Percentiles rank a stretch among this genome's conserved stretches.
Conservation (phyloP, 2,113 vertebrate genomes). For the Mastomys natalensis region DNA sequence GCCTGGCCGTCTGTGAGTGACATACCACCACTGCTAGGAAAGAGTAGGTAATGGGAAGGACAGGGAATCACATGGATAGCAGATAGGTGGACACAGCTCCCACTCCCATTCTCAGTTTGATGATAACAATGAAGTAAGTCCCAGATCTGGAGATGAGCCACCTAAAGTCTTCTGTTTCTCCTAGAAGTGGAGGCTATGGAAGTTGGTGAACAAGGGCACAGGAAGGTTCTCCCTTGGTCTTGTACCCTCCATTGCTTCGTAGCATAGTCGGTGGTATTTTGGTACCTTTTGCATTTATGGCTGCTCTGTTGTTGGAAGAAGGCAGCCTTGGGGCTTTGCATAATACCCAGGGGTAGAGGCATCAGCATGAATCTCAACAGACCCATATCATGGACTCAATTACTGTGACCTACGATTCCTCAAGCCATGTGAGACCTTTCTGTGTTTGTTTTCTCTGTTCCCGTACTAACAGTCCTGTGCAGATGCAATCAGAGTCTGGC, state of each 20-base stretch:
- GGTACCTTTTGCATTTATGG: no score
- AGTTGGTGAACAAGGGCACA: no score
- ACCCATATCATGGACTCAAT: not conserved
- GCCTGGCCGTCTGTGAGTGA: no score
- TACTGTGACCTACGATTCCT: not conserved
- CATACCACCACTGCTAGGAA: not conserved
- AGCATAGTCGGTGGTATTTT: accelerated
- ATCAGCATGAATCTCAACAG: not conserved
- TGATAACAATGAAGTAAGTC: not conserved
- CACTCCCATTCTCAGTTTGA: not conserved
- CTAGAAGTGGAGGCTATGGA: not conserved
- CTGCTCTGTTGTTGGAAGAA: not conserved
- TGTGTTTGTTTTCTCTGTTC: not conserved
- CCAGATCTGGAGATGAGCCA: not conserved
- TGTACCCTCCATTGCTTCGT: no score
- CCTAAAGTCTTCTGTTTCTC: not conserved
- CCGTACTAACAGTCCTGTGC: accelerated
- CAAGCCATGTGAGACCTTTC: not conserved
- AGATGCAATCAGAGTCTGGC: not conserved
- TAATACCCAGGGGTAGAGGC: not conserved
- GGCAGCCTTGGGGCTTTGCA: not conserved
- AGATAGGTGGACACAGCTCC: not conserved
- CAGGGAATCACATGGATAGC: not conserved
- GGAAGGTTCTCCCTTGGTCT: not conserved
- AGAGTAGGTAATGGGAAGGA: not conserved